Evolutionary conservation across 2,888 invertebrate genomes (phyloP).

Genomic region (Pegoplata infirma): DNA sequence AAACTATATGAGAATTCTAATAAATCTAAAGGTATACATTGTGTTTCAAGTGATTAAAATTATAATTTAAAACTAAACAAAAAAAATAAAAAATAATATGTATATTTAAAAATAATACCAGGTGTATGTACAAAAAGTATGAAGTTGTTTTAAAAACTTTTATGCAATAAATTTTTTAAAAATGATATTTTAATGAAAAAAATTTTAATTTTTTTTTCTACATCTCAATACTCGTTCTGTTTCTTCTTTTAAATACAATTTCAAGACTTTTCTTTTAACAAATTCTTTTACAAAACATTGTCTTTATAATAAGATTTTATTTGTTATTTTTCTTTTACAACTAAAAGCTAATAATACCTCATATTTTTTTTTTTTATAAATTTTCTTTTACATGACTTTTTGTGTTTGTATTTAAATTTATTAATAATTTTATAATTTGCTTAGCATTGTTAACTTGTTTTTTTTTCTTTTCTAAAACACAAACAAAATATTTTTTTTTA

Average conservation of each 20-base stretch:
- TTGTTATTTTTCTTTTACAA: constrained; percentile 65
- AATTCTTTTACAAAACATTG: constrained; percentile 35
- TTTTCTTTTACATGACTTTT: constrained; percentile 52
- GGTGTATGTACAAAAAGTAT: constrained; percentile 28
- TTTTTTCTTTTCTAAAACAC: constrained; percentile 15
- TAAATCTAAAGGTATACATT: constrained; percentile 32
- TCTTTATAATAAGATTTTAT: constrained; percentile 58
- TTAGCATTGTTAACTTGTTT: constrained; percentile 57
- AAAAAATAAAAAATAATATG: constrained; percentile 8
- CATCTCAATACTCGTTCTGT: constrained; percentile 27
- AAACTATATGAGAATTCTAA: constrained; percentile 51
- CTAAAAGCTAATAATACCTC: constrained; percentile 75
- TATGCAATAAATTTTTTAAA: constrained; percentile 10
- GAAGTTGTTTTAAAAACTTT: too few relatives aligned
- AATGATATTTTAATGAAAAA: not conserved
- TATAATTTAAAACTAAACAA: constrained; percentile 25
- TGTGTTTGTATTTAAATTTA: constrained; percentile 23
- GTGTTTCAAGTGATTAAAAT: constrained; percentile 11
- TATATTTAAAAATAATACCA: constrained; percentile 46
- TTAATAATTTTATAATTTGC: constrained; percentile 48
- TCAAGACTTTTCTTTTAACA: not conserved
- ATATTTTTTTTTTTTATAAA: constrained; percentile 51
- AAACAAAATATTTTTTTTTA: constrained; percentile 48
- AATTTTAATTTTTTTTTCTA: not conserved
- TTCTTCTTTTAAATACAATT: not conserved